A percentile compares a stretch with the other conserved stretches of the same genome.
Evolutionary conservation across 2,888 invertebrate species (phyloP).

Genomic region (Melanophora roralis): DNA sequence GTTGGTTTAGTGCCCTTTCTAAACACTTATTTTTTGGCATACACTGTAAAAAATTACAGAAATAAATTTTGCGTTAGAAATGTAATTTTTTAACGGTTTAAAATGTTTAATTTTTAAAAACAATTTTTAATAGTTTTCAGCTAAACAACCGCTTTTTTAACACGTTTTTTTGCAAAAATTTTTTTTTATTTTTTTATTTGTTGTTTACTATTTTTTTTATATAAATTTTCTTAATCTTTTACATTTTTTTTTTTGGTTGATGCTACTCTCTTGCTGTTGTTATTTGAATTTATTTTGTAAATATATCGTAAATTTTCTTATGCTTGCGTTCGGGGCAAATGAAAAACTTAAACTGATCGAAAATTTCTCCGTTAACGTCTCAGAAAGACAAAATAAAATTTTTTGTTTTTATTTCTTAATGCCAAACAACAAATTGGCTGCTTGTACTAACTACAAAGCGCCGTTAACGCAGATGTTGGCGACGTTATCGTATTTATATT

Average conservation of each 20-base stretch:
- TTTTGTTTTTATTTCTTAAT: constrained; percentile 42
- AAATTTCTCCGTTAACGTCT: constrained; percentile 75
- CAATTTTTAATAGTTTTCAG: constrained; percentile 8
- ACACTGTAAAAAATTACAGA: not conserved
- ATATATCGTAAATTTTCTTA: constrained; percentile 63
- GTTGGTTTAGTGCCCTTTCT: not conserved
- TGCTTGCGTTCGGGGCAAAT: constrained; percentile 75
- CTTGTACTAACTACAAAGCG: constrained; percentile 10
- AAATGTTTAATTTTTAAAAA: not conserved
- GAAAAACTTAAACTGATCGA: constrained; percentile 77
- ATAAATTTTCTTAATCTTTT: constrained; percentile 30
- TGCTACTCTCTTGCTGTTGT: not conserved
- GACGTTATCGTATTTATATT: constrained; percentile 12
- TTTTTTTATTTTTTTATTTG: constrained; percentile 23
- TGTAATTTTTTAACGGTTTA: not conserved
- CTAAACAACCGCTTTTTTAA: constrained; percentile 44
- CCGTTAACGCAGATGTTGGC: constrained; percentile 6
- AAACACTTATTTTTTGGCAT: not conserved
- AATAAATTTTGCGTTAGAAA: not conserved
- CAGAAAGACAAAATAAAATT: constrained; percentile 66
- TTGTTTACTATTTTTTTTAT: not conserved
- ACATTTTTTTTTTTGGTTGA: constrained; percentile 30
- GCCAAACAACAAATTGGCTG: constrained; percentile 49
- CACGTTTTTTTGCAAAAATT: constrained; percentile 46
- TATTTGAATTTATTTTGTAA: not conserved